phyloP scores from a whole-genome alignment of 2,113 vertebrate genomes.

The Ornithorhynchus anatinus region DNA sequence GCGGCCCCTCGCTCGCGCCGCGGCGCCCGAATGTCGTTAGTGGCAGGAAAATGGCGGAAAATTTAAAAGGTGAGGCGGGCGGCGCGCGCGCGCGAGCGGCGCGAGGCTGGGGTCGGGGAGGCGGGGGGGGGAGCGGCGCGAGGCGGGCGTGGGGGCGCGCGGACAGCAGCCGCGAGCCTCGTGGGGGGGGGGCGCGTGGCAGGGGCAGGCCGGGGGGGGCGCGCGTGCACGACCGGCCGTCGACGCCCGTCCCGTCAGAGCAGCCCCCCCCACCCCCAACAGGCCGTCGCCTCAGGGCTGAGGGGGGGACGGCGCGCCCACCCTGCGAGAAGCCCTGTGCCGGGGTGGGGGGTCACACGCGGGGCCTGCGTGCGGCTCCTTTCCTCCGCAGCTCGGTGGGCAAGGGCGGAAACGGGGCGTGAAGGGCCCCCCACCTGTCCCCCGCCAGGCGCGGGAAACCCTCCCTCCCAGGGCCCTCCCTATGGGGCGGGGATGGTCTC shows the following conservation, averaged over 20 bases:
- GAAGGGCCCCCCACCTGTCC: neutral
- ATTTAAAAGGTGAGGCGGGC: slow-evolving; percentile 70
- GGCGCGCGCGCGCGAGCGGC: neutral
- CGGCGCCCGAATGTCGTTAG: slow-evolving; percentile 63
- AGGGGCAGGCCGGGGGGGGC: neutral
- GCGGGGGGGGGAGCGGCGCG: slow-evolving; percentile 38
- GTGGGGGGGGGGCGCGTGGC: neutral
- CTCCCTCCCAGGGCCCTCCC: too few relatives aligned
- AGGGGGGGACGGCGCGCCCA: too few relatives aligned
- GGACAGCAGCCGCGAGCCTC: neutral
- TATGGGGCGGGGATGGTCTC: too few relatives aligned
- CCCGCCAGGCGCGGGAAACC: too few relatives aligned
- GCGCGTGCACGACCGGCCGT: too few relatives aligned
- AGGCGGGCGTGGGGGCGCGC: neutral
- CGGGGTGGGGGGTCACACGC: too few relatives aligned
- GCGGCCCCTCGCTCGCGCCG: slow-evolving; percentile 40
- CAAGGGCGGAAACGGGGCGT: slow-evolving; percentile 18
- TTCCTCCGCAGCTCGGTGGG: slow-evolving; percentile 52
- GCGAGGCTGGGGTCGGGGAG: neutral
- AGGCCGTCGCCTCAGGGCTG: too few relatives aligned
- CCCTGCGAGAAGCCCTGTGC: too few relatives aligned
- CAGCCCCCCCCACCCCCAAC: too few relatives aligned
- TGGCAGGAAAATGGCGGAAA: slow-evolving; percentile 69
- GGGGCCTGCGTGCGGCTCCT: slow-evolving; percentile 47
- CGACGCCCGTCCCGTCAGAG: too few relatives aligned